Conservation (phyloP, 2,888 invertebrate genomes). For the Zaprionus obscuricornis region DNA sequence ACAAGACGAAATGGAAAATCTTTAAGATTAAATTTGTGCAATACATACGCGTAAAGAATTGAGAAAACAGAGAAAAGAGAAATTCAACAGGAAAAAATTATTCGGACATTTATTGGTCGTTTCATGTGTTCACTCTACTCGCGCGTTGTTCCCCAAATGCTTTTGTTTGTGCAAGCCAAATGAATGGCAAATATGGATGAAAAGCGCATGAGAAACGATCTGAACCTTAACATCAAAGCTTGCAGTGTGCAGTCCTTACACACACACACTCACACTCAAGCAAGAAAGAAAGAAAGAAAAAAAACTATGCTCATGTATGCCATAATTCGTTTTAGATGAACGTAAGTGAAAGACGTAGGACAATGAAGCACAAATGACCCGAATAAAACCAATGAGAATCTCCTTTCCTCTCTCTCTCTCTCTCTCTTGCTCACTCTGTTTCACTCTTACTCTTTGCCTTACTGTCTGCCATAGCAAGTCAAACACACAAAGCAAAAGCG, state of each 20-base stretch:
- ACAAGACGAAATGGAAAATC: slow-evolving; percentile 3
- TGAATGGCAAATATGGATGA: slow-evolving; percentile 59
- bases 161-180: slow-evolving; percentile 60
- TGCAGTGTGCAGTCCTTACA: slow-evolving; percentile 7
- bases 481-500: too few species aligned
- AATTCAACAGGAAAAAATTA: slow-evolving; percentile 28
- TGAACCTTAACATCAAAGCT: slow-evolving; percentile 26
- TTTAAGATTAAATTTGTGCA: slow-evolving; percentile 41
- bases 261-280: not conserved
- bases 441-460: too few species aligned
- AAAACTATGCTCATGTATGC: slow-evolving; percentile 17
- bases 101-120: slow-evolving; percentile 59
- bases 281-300: not conserved
- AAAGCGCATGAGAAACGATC: slow-evolving; percentile 52
- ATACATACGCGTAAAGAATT: too few species aligned
- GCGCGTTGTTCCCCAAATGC: too few species aligned
- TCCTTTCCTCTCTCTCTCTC: not conserved
- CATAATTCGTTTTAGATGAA: slow-evolving; percentile 47
- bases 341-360: slow-evolving; percentile 37
- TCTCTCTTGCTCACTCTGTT: too few species aligned
- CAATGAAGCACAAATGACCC: slow-evolving; percentile 68
- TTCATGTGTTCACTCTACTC: slow-evolving; percentile 17
- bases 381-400: slow-evolving; percentile 45
- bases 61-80: slow-evolving; percentile 2
- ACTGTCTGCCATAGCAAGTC: not conserved